Conservation (phyloP, 2,888 invertebrate species). For the Phengaris alcon region DNA sequence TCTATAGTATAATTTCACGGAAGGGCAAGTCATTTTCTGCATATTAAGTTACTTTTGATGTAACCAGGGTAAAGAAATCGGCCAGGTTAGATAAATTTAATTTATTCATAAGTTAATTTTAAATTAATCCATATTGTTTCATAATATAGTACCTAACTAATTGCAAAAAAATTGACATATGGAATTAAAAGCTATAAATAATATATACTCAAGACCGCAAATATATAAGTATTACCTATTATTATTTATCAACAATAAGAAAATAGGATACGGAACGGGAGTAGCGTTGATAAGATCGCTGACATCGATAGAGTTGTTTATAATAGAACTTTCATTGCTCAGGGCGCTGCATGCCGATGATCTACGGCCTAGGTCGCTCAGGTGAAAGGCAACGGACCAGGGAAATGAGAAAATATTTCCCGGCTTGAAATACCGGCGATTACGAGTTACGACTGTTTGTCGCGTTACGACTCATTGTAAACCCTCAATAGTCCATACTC, state of each 20-base stretch:
- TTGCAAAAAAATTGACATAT: too few species aligned
- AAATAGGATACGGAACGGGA: slow-evolving; percentile 33
- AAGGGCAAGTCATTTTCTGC: too few species aligned
- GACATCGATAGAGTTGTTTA: slow-evolving; percentile 45
- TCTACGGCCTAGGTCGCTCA: slow-evolving; percentile 33
- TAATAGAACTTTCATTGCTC: slow-evolving; percentile 57
- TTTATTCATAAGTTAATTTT: too few species aligned
- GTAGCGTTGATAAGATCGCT: slow-evolving; percentile 39
- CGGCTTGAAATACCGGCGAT: slow-evolving; percentile 5
- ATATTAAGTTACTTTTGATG: too few species aligned
- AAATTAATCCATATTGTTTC: too few species aligned
- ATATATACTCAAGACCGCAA: too few species aligned
- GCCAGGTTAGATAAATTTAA: too few species aligned
- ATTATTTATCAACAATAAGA: slow-evolving; percentile 21
- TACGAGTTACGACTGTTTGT: slow-evolving; percentile 10
- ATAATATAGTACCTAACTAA: too few species aligned
- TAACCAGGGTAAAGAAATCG: too few species aligned
- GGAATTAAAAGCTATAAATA: too few species aligned
- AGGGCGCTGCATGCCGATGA: slow-evolving; percentile 49
- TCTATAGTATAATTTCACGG: too few species aligned
- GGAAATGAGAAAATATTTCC: slow-evolving; percentile 17
- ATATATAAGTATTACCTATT: too few species aligned
- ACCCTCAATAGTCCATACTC: neutral
- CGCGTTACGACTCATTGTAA: slow-evolving; percentile 16
- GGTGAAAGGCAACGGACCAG: slow-evolving; percentile 38